Base-by-base conservation (phyloP, 2,888 invertebrate species). In the Seira musarum region DNA sequence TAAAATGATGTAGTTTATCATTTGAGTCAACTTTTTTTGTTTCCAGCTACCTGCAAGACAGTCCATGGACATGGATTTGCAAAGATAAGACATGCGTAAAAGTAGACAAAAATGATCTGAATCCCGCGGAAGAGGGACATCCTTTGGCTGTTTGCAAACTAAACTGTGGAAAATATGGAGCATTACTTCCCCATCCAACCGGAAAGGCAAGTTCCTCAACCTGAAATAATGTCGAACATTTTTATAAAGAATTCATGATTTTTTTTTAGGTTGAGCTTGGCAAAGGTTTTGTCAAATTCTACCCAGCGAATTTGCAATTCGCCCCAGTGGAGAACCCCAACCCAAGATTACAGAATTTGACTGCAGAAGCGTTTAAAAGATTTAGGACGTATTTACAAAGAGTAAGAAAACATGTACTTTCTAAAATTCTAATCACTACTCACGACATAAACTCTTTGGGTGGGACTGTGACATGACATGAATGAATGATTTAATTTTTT, bases 311-410 rank as follows among this genome's bases (percentile, higher is more conserved):
- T 76, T 61, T 86, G 8, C 40, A 71, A 30, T 84, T 82, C 53
- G 57, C 69, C 22, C 72, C 77, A 61, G 67, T 84, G 13, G 60
- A 72, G 53, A 93, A 84, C 94, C 95, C 88, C 5, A 49, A 75
- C 1, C 67, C 5, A 63, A 75, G 73, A 73, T 78, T 57, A 0
- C 30, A 17, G 8, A 72, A 79, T 15, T 60, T 82, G n/a, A 24
- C 85, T 2, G 57, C 72, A 10, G 71, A 82, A 60, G 83, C 80
- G 13, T 2, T 71, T 0, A 71, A 74, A 49, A 83, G 85, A 10
- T 86, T 86, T 49, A 73, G 61, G 21, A 64, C 73, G 5, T 84
- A 85, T 70, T 65, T 86, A 40, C 24, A 64, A 0, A 80, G 81
- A 80, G 86, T 86, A 82, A 57, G n/a, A n/a, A n/a, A n/a, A n/a